phyloP scores from a whole-genome alignment of 2,888 invertebrate species.

The Ypsolopha sequella region DNA sequence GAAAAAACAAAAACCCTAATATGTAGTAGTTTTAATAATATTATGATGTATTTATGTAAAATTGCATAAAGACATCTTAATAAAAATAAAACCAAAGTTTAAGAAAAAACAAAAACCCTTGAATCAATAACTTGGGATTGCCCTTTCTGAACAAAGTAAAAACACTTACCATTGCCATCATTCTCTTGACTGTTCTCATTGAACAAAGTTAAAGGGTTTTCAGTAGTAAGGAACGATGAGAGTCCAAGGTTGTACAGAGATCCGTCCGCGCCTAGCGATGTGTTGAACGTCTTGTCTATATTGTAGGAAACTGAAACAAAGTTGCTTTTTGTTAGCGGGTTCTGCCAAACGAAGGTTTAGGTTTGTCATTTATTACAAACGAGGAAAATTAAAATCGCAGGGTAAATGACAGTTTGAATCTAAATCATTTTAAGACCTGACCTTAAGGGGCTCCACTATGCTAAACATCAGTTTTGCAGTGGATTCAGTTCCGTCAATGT shows the following conservation, averaged over 20 bases:
- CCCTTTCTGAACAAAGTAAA: not conserved
- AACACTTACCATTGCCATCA: conserved; percentile 23
- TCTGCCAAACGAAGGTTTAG: not conserved
- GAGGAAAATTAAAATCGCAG: too few relatives aligned
- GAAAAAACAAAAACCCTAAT: too few relatives aligned
- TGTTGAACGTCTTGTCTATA: conserved; percentile 60
- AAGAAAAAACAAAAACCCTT: not conserved
- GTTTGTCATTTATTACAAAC: too few relatives aligned
- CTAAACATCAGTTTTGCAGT: too few relatives aligned
- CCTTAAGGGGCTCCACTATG: too few relatives aligned
- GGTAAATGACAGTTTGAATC: too few relatives aligned
- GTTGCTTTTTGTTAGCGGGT: not conserved
- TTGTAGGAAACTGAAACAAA: conserved; percentile 45
- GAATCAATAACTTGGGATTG: not conserved
- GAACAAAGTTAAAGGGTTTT: conserved; percentile 48
- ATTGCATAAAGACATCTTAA: too few relatives aligned
- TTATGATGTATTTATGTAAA: too few relatives aligned
- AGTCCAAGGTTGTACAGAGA: conserved; percentile 56
- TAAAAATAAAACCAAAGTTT: too few relatives aligned
- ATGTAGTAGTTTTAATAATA: too few relatives aligned
- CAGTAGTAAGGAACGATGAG: conserved; percentile 52
- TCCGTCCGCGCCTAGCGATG: conserved; percentile 53
- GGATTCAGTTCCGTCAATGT: too few relatives aligned
- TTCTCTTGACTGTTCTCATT: conserved; percentile 25
- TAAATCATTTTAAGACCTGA: too few relatives aligned